A percentile compares a stretch with the other conserved stretches of the same genome.
These are phyloP conservation scores for Monomorium pharaonis DNA, from an alignment of 1,140 invertebrate species.

Conservation along the genomic window DNA sequence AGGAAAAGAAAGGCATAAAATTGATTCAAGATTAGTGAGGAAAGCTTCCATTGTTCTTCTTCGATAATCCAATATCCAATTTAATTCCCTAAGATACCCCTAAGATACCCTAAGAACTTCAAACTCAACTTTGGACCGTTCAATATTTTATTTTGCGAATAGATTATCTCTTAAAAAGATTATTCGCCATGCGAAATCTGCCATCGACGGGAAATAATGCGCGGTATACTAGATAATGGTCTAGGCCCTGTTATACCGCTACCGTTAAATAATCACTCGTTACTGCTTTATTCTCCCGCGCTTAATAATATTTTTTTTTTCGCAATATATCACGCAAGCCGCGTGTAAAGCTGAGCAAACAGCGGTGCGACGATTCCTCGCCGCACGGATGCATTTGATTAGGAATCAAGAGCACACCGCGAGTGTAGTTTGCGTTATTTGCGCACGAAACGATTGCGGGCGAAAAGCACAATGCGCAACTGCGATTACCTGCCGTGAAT, in stretches of 20 bases:
- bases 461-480: conserved; percentile 15
- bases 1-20: too few species aligned
- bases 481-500: conserved; percentile 34
- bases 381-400: conserved; percentile 47
- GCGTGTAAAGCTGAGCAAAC: conserved; percentile 44
- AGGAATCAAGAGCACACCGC: conserved; percentile 47
- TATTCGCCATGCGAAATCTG: conserved; percentile 2
- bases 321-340: conserved; percentile 3
- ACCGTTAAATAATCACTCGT: conserved; percentile 41
- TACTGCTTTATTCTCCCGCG: conserved; percentile 30
- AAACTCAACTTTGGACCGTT: neutral
- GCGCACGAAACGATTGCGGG: conserved; percentile 53
- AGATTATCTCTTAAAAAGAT: neutral
- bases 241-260: neutral
- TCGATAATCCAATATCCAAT: neutral
- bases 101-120: neutral
- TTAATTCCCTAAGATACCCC: neutral
- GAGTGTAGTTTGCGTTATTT: conserved; percentile 33
- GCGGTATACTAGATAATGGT: conserved; percentile 3
- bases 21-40: neutral
- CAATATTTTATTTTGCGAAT: neutral
- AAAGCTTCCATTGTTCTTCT: neutral
- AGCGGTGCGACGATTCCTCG: conserved; percentile 25
- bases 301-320: conserved; percentile 49
- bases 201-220: neutral